These are phyloP conservation scores for Tonatia bakeri DNA, from an alignment of 2,113 vertebrate species.

Conservation along the genomic window DNA sequence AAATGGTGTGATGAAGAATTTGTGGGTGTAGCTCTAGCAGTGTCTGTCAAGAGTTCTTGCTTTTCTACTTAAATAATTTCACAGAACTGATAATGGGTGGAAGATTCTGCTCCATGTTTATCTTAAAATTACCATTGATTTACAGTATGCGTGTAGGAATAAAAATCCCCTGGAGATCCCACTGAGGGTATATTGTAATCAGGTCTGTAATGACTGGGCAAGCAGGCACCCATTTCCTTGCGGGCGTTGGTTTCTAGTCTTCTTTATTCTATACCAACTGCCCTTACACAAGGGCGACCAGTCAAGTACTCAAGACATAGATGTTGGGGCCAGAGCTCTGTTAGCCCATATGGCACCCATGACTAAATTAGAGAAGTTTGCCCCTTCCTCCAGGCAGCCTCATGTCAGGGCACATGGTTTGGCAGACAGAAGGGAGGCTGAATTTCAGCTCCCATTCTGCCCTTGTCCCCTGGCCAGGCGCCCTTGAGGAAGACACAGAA, in stretches of 20 bases:
- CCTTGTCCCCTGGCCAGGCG: neutral
- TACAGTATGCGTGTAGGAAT: neutral
- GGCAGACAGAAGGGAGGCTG: neutral
- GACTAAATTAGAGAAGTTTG: neutral
- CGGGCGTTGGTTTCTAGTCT: neutral
- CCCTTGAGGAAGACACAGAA: neutral
- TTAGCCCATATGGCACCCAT: neutral
- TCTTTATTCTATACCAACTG: neutral
- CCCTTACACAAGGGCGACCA: neutral
- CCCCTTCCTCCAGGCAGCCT: neutral
- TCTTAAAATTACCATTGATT: conserved; percentile 9
- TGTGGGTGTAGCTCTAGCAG: neutral
- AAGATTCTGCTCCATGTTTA: neutral
- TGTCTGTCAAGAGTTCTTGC: neutral
- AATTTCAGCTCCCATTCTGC: neutral
- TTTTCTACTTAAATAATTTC: conserved; percentile 28
- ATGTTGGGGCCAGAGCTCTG: neutral
- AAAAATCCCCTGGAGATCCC: neutral
- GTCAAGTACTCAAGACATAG: neutral
- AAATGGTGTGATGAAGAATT: neutral
- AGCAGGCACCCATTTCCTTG: neutral
- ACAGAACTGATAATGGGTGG: neutral
- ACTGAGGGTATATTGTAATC: neutral
- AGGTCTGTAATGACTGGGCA: neutral
- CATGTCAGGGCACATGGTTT: neutral